These are phyloP conservation scores for Uropetala carovei DNA, from an alignment of 2,888 invertebrate genomes.

Conservation along the genomic window DNA sequence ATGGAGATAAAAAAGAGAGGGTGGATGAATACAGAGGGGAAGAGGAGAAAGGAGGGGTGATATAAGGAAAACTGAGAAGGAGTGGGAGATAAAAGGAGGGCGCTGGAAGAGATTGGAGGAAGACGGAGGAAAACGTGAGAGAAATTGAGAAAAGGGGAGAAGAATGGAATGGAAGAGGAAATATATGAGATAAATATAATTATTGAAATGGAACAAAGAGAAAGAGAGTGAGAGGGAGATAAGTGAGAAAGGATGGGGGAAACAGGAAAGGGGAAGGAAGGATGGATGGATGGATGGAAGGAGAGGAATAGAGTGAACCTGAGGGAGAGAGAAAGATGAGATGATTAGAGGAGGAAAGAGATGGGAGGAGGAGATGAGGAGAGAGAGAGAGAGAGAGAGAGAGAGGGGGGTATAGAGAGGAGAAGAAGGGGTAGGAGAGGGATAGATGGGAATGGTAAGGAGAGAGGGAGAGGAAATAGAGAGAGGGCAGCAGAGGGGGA, in stretches of 20 bases:
- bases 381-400: background rate
- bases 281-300: conserved; percentile 63
- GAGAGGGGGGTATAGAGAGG: background rate
- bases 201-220: conserved; percentile 42
- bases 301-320: conserved; percentile 47
- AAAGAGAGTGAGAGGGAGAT: conserved; percentile 69
- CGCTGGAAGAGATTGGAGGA: background rate
- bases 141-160: background rate
- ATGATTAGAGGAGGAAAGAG: background rate
- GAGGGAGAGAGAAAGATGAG: background rate
- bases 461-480: too few relatives aligned
- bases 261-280: background rate
- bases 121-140: background rate
- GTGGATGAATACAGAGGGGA: background rate
- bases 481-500: conserved; percentile 31
- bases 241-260: conserved; percentile 16
- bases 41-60: background rate
- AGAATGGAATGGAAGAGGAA: too few relatives aligned
- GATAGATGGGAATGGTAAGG: background rate
- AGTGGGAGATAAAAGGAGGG: background rate
- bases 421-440: background rate
- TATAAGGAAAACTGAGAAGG: background rate
- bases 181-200: too few relatives aligned
- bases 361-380: background rate
- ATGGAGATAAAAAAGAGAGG: too few relatives aligned